These are phyloP conservation scores for Lithosia quadra DNA, from an alignment of 2,888 invertebrate genomes.

Conservation along the genomic window DNA sequence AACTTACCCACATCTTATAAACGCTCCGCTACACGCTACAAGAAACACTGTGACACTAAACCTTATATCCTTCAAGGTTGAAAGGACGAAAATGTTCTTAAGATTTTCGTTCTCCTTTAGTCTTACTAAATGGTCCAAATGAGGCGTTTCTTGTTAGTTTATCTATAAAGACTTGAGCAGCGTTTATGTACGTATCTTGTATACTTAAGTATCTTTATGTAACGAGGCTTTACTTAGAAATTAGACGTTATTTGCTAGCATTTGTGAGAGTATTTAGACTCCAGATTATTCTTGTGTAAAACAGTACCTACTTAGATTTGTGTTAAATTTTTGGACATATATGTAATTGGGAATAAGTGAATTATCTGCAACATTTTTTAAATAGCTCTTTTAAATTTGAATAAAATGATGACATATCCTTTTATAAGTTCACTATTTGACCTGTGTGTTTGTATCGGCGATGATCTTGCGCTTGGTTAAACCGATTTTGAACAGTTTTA, in stretches of 20 bases:
- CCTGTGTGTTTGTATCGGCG: no score
- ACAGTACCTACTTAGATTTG: neutral
- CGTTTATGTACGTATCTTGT: conserved; percentile 9
- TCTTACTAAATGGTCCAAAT: conserved; percentile 25
- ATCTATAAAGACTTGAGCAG: conserved; percentile 23
- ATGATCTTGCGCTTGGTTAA: no score
- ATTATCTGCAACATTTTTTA: no score
- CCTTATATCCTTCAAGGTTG: conserved; percentile 14
- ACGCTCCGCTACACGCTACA: neutral
- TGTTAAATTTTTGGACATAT: neutral
- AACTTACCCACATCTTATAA: fast-evolving
- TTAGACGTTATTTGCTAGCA: neutral
- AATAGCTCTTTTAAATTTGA: no score
- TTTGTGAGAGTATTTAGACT: neutral
- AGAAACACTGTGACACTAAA: neutral
- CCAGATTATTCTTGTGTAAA: neutral
- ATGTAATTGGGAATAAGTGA: no score
- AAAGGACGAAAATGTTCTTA: conserved; percentile 29
- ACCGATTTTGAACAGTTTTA: no score
- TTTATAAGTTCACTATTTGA: no score
- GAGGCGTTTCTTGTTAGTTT: conserved; percentile 26
- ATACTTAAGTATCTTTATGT: neutral
- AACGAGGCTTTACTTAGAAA: conserved; percentile 5
- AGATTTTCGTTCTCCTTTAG: conserved; percentile 20
- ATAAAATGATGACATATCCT: no score